Evolutionary conservation across 1,140 invertebrate species (phyloP), one percentile per base, ranked within the genome.

Genomic region (Phortica variegata): DNA sequence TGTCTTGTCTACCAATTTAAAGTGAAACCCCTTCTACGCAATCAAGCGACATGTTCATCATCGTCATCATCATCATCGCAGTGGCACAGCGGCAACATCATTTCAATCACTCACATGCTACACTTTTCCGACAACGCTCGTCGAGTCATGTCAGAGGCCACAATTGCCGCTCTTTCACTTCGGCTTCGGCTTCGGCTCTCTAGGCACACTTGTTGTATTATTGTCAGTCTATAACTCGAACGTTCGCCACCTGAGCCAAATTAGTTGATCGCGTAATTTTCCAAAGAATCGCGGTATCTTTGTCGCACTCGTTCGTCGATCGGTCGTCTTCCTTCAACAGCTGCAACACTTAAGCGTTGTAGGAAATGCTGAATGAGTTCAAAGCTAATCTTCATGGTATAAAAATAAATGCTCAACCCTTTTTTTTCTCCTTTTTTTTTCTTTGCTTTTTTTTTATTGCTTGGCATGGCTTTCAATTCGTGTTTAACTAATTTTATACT

Each of bases 401-500:
- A 65, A 62, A 55, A 60, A 39, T 45, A 42, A 60, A 54, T 36
- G 52, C 52, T 37, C 29, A 52, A 33, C 56, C 36, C 43, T 38
- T 48, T 47, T 50, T 17, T 43, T 37, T 47, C 31, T 36, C 32
- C 54, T 15, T 43, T 9, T 33, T 26, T 44, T 31, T 19, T 52
- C 52, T 38, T 31, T 12, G 29, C 29, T 31, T 31, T 31, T 31
- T 31, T 31, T 31, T 31, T 31, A 7, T 31, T 31, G 29, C 7
- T 8, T 7, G 7, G 12, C 33, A 4, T 10, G 10, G 33, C 32
- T 68, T 66, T 65, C 65, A 65, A 65, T 65, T 65, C 61, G 63
- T 66, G 63, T 66, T 66, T 62, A 66, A 71, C 66, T 71, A 71
- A 71, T 71, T 71, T 71, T 52, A 60, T 54, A 58, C 66, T 66